These are phyloP conservation scores for Hoplostethus mediterraneus DNA, from an alignment of 2,797 vertebrate genomes.

Conservation along the genomic window DNA sequence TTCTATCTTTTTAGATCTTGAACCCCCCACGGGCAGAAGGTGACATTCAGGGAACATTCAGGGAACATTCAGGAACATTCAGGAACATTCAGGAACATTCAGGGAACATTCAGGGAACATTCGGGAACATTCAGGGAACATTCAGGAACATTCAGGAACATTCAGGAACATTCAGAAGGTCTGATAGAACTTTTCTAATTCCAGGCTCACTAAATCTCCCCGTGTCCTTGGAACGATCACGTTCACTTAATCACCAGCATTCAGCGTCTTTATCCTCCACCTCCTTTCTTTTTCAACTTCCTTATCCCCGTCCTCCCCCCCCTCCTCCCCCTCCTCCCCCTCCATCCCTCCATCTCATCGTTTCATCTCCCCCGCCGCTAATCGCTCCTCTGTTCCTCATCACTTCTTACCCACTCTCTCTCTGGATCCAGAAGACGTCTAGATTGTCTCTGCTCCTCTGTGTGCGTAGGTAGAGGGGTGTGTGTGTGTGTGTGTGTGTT, in stretches of 20 bases:
- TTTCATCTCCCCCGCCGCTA: slow-evolving; percentile 7
- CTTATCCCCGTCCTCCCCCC: not conserved
- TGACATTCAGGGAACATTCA: no score
- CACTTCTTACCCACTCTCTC: slow-evolving; percentile 19
- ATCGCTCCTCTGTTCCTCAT: slow-evolving; percentile 10
- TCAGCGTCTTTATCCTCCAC: not conserved
- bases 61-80: no score
- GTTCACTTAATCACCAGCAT: not conserved
- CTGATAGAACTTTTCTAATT: no score
- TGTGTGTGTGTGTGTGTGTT: not conserved
- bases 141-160: no score
- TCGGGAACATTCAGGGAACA: no score
- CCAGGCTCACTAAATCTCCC: no score
- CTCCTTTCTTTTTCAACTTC: not conserved
- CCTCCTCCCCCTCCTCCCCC: not conserved
- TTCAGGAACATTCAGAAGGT: no score
- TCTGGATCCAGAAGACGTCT: not conserved
- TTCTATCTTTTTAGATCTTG: no score
- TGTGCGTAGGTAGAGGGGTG: not conserved
- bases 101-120: no score
- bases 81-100: no score
- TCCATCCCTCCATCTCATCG: not conserved
- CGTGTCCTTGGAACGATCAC: not conserved
- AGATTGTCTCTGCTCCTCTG: not conserved
- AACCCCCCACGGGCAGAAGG: no score